Conservation (phyloP, 2,113 vertebrate genomes). For the Ceuthmochares aereus region DNA sequence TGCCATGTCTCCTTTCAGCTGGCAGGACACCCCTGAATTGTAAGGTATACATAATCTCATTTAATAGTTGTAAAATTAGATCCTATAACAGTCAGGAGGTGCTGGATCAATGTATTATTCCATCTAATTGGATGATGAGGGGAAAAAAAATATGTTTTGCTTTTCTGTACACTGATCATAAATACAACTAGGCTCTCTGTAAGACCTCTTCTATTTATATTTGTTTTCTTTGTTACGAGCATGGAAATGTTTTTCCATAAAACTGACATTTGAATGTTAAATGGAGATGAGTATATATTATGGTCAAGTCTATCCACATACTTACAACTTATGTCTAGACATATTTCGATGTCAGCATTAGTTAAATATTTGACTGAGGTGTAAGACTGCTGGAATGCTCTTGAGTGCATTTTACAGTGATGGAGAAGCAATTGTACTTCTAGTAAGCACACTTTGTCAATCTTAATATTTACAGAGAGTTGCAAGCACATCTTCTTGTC, state of each 20-base stretch:
- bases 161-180: background rate
- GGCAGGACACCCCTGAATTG: background rate
- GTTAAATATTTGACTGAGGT: background rate
- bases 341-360: background rate
- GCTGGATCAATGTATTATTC: background rate
- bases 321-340: background rate
- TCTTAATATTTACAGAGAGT: background rate
- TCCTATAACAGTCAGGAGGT: background rate
- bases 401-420: background rate
- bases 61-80: background rate
- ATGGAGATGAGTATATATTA: background rate
- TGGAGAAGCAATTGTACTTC: background rate
- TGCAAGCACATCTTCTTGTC: background rate
- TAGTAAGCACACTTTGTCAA: background rate
- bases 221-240: background rate
- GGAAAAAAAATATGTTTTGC: background rate
- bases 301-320: background rate
- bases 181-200: background rate
- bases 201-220: background rate
- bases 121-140: background rate
- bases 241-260: background rate
- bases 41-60: background rate
- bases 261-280: background rate
- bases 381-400: background rate
- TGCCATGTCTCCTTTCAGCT: background rate